Base-by-base conservation (phyloP, 2,888 invertebrate species). In the Ophraella communa region DNA sequence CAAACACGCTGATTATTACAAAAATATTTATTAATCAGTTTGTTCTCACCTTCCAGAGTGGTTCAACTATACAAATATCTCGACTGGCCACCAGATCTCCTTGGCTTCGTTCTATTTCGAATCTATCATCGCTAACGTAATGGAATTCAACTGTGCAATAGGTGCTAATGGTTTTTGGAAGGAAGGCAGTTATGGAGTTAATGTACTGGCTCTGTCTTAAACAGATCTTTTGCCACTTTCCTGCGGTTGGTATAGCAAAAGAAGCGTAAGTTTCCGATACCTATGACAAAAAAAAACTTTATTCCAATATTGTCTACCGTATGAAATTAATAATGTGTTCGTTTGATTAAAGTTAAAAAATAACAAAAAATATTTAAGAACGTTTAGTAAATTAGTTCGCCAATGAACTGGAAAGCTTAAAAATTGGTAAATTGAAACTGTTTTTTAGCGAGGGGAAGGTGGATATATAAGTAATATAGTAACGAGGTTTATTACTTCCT, bases 201-300 rank as follows among this genome's bases (percentile, higher is more conserved):
- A 94, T 87, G 76, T 89, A 89, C 77, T 94, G 94, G 4, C 93
- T 93, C 73, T 88, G 87, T 71, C 89, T 87, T 68, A 94, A 81
- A 76, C 94, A 94, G 65, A 94, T 91, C 74, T 91, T 90, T 74
- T 91, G 88, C 90, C 92, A 93, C 76, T 88, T 88, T 78, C 91
- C 90, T 24, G 89, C 88, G 27, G 91, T 91, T 62, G 93, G 93
- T 82, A 94, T 92, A n/a, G 93, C 90, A 79, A 92, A 94, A 33
- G 93, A 93, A 4, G 93, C 93, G 72, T 92, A 89, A 0, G 94
- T 94, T 81, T 94, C 94, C 14, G 93, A 90, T 77, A 92, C 49
- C 49, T 51, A 14, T 27, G 17, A 7, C 10, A 51, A 27, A 27
- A 51, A 51, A n/a, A n/a, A n/a, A n/a, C n/a, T n/a, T n/a, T n/a